These are phyloP conservation scores for Pterocles orientalis DNA, from an alignment of 2,113 vertebrate genomes.

Conservation along the genomic window DNA sequence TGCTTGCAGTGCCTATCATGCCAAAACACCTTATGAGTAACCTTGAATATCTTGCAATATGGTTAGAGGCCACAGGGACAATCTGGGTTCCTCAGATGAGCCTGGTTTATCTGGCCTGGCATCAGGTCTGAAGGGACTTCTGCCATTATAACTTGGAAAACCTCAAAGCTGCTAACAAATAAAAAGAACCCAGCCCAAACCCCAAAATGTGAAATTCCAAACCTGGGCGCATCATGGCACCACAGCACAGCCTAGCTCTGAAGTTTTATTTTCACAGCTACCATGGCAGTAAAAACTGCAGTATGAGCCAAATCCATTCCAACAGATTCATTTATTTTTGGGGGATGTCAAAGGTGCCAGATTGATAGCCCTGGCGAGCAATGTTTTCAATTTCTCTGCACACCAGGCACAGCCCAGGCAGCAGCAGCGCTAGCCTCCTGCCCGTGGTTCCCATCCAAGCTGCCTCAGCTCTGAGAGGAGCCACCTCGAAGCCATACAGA, in stretches of 20 bases:
- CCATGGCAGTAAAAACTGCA: background rate
- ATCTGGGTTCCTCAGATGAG: constrained; percentile 48
- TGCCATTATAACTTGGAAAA: background rate
- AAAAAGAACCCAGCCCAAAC: background rate
- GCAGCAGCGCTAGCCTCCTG: constrained; percentile 57
- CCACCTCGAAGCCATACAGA: constrained; percentile 10
- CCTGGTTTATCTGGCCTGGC: background rate
- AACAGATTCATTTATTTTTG: constrained; percentile 48
- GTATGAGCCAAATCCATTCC: constrained; percentile 46
- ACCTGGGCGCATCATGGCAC: background rate
- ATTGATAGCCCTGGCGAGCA: constrained; percentile 59
- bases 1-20: constrained; percentile 47
- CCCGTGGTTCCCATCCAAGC: constrained; percentile 30
- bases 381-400: constrained; percentile 60
- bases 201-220: background rate
- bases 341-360: constrained; percentile 58
- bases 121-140: background rate
- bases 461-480: background rate
- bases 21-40: constrained; percentile 52
- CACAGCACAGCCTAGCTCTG: constrained; percentile 5
- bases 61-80: constrained; percentile 45
- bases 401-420: constrained; percentile 33
- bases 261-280: constrained; percentile 36
- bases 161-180: background rate
- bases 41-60: constrained; percentile 35